A percentile compares a stretch with the other conserved stretches of the same genome.
These are phyloP conservation scores for Parnassius smintheus DNA, from an alignment of 2,888 invertebrate genomes.

Conservation along the genomic window DNA sequence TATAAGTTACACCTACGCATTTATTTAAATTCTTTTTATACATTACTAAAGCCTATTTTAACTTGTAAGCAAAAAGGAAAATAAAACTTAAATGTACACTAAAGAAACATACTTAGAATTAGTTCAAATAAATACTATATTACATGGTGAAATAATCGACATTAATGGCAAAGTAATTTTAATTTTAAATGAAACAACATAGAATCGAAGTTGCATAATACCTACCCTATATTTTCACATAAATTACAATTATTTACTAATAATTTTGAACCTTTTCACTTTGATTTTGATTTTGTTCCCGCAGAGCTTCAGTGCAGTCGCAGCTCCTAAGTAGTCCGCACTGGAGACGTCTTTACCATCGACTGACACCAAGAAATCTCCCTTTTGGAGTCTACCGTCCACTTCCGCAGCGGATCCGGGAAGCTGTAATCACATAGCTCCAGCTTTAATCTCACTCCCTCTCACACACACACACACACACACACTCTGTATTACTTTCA, in stretches of 20 bases:
- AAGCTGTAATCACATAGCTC: constrained; percentile 76
- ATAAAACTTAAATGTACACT: too few species aligned
- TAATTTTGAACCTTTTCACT: constrained; percentile 90
- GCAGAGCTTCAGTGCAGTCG: constrained; percentile 93
- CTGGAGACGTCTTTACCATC: constrained; percentile 92
- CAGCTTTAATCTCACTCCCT: too few species aligned
- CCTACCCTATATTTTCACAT: background rate
- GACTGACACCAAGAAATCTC: constrained; percentile 94
- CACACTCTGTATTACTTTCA: too few species aligned
- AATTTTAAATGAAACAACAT: constrained; percentile 13
- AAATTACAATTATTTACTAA: constrained; percentile 23
- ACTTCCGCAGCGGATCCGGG: constrained; percentile 93
- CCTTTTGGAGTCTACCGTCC: constrained; percentile 94
- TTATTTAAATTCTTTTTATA: too few species aligned
- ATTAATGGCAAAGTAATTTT: constrained; percentile 8
- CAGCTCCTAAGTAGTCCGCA: constrained; percentile 91
- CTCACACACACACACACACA: too few species aligned
- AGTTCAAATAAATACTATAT: background rate
- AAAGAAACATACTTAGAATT: background rate
- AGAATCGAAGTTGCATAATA: constrained; percentile 15
- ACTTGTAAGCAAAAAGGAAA: too few species aligned
- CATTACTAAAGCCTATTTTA: too few species aligned
- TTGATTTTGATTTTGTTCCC: constrained; percentile 91
- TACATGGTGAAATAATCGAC: background rate
- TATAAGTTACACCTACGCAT: too few species aligned